These are phyloP conservation scores for Oscheius sp. DNA, from an alignment of 2,888 invertebrate genomes.

Conservation along the genomic window DNA sequence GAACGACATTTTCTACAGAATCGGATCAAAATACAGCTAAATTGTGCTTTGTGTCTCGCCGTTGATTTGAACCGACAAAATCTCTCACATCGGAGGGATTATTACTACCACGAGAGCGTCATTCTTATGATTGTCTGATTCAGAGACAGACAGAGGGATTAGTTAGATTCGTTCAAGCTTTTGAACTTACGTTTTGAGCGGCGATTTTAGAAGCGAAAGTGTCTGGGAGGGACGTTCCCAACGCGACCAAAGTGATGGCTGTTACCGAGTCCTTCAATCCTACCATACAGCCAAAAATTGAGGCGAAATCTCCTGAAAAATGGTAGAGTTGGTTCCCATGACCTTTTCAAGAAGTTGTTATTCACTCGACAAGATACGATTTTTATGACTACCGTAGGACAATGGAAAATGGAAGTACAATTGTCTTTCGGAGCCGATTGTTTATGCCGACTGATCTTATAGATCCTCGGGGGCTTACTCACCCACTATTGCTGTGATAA, in stretches of 20 bases:
- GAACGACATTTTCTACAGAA: too few species aligned
- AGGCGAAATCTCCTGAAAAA: conserved; percentile 71
- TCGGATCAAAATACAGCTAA: too few species aligned
- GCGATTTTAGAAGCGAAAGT: conserved; percentile 76
- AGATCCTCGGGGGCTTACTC: background rate
- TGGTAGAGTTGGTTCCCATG: too few species aligned
- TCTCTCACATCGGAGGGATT: too few species aligned
- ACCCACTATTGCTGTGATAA: conserved; percentile 76
- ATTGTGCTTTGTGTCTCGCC: too few species aligned
- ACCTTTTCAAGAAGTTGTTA: background rate
- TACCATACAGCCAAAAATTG: conserved; percentile 76
- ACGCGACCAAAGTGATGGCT: conserved; percentile 75
- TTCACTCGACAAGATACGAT: background rate
- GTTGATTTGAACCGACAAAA: too few species aligned
- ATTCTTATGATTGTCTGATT: too few species aligned
- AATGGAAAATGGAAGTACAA: background rate
- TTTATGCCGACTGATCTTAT: background rate
- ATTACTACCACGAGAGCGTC: too few species aligned
- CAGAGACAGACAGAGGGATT: too few species aligned
- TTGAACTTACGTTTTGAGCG: conserved; percentile 69
- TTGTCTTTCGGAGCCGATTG: background rate
- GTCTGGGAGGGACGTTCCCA: conserved; percentile 77
- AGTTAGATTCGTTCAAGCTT: background rate
- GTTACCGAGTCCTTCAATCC: conserved; percentile 73
- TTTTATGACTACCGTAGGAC: background rate